Evolutionary conservation across 2,113 vertebrate genomes (phyloP), one percentile per base, ranked within the genome.

Genomic region (Leucosticte australis): DNA sequence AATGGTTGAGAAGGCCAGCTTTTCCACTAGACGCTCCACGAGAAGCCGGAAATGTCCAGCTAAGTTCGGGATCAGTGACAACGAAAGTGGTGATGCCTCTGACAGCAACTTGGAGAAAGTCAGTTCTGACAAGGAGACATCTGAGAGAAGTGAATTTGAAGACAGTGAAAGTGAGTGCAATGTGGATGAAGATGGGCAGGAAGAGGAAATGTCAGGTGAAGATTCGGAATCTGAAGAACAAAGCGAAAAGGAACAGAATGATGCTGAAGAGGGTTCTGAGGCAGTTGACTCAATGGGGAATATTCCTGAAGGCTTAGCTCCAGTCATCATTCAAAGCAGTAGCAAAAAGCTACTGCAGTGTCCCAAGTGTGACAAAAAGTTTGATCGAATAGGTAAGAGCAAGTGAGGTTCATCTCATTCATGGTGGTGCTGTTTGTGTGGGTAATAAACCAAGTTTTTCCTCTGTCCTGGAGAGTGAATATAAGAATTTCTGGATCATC

Each of bases 361-460:
- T 89, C 99, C 99, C 79, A 99, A 99, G 90, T 99, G 99, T 97
- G 98, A 99, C 83, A 99, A 99, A 97, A 98, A 98, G 23, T 99
- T 99, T 98, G 99, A 99, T 96, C 99, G 99, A 31, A 97, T 99
- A 99, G 99, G 99, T 99, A 98, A 97, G 98, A 93, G 49, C 3
- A 18, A 70, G 49, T 83, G 49, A 63, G 69, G 33, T 79, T 83
- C 35, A 47, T 78, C 18, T 82, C 0, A 1, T 82, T 85, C 19
- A 2, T 20, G 79, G 47, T 88, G 68, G 15, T 88, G 49, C 74
- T 80, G 4, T 80, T 68, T 64, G 20, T 64, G 37, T 69, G 56
- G 79, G 59, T 81, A 85, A 70, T 79, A 94, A 81, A 79, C 20
- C 3, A 21, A 71, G 24, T 6, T 50, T 71, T 74, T 73, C 39